Conservation (phyloP, 2,888 invertebrate genomes). For the Acanthoscelides obtectus region DNA sequence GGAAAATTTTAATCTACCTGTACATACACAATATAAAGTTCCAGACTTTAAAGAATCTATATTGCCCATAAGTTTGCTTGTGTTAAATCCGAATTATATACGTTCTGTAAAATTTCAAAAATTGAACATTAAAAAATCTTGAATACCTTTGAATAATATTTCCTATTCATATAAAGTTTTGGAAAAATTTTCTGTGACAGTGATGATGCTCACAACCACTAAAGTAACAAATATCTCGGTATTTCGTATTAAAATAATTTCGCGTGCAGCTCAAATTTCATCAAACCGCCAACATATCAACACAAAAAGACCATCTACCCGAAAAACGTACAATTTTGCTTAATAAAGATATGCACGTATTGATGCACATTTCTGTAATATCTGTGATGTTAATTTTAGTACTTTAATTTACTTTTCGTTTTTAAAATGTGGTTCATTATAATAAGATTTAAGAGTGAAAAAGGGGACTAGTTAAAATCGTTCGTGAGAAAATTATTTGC, state of each 20-base stretch:
- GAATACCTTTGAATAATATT: no score
- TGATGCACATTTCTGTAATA: constrained; percentile 30
- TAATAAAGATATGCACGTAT: background rate
- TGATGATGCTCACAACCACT: no score
- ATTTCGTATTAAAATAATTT: background rate
- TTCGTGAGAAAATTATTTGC: background rate
- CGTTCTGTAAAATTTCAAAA: no score
- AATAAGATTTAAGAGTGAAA: constrained; percentile 2
- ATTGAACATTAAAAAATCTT: no score
- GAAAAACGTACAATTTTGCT: background rate
- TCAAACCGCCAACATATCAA: background rate
- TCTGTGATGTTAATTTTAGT: constrained; percentile 30
- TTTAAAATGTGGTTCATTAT: constrained; percentile 13
- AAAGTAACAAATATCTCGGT: background rate
- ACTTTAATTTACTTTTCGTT: constrained; percentile 22
- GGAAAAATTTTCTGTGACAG: no score
- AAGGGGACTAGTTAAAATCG: background rate
- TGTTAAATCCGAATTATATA: no score
- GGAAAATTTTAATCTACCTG: no score
- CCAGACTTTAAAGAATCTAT: no score
- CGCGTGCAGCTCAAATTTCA: background rate
- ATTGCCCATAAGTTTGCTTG: no score
- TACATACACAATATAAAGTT: no score
- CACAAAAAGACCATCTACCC: background rate
- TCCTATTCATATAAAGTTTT: no score